A percentile compares a stretch with the other conserved stretches of the same genome.
Evolutionary conservation across 1,140 invertebrate species (phyloP).

Genomic region (Solen grandis): DNA sequence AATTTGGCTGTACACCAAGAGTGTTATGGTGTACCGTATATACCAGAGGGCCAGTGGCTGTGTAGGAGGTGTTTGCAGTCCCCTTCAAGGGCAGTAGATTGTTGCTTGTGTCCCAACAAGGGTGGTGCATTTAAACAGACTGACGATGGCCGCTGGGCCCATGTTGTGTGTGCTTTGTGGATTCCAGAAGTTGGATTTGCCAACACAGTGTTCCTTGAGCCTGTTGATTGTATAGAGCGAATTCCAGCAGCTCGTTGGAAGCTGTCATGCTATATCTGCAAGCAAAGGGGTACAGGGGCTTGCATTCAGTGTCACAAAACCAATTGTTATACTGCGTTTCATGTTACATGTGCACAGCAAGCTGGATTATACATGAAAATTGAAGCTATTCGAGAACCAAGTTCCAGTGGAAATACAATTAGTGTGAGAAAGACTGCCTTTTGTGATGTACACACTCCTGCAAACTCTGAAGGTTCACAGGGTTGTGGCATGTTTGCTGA

Average conservation of each 20-base stretch:
- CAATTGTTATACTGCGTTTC: constrained; percentile 98
- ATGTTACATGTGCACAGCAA: constrained; percentile 99
- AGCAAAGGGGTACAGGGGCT: constrained; percentile 94
- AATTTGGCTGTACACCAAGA: constrained; percentile 99
- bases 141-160: constrained; percentile 97
- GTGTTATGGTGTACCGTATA: constrained; percentile 99
- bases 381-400: constrained; percentile 84
- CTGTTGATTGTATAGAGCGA: constrained; percentile 97
- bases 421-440: constrained; percentile 97
- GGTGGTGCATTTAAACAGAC: constrained; percentile 99
- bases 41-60: constrained; percentile 99
- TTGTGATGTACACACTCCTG: constrained; percentile 95
- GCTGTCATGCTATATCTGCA: constrained; percentile 97
- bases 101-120: constrained; percentile 98
- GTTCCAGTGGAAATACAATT: constrained; percentile 76
- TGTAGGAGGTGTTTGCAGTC: constrained; percentile 97
- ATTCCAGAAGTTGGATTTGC: constrained; percentile 99
- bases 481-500: constrained; percentile 72
- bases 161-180: constrained; percentile 99
- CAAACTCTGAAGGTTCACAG: constrained; percentile 72
- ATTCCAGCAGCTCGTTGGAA: constrained; percentile 98
- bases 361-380: constrained; percentile 98
- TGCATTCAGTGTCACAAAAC: constrained; percentile 99
- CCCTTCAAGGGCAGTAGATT: constrained; percentile 96
- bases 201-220: constrained; percentile 94